Conservation (phyloP, 2,113 vertebrate species). For the Glaucidium brasilianum region DNA sequence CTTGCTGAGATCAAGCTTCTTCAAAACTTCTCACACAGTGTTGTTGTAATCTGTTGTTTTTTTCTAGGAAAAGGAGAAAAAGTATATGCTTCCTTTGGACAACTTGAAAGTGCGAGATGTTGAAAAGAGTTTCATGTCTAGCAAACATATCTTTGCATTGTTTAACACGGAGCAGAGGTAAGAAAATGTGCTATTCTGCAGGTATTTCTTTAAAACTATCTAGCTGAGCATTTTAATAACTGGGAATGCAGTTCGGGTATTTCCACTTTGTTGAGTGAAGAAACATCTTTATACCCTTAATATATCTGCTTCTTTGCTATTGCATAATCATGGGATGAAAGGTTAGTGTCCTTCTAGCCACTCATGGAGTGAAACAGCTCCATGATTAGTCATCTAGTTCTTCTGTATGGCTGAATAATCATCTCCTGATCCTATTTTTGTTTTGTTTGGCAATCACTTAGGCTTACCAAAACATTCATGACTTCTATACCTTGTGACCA, state of each 20-base stretch:
- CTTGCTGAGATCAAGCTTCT: background rate
- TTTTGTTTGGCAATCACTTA: slow-evolving; percentile 43
- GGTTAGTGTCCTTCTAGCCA: background rate
- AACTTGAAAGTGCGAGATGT: slow-evolving; percentile 96
- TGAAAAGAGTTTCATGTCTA: slow-evolving; percentile 98
- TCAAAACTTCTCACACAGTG: background rate
- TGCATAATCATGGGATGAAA: background rate
- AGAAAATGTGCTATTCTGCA: slow-evolving; percentile 65
- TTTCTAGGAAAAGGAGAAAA: slow-evolving; percentile 91
- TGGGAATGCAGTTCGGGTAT: background rate
- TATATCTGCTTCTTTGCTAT: background rate
- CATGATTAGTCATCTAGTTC: slow-evolving; percentile 3
- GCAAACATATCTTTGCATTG: slow-evolving; percentile 93
- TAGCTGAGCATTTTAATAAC: background rate
- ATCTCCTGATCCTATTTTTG: slow-evolving; percentile 28
- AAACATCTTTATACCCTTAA: background rate
- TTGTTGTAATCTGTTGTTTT: background rate
- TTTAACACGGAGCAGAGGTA: slow-evolving; percentile 98
- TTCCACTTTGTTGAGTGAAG: background rate
- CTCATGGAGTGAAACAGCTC: background rate
- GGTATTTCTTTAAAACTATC: background rate
- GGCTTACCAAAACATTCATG: slow-evolving; percentile 39
- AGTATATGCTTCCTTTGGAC: slow-evolving; percentile 94
- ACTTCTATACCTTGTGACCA: slow-evolving; percentile 55
- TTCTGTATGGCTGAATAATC: slow-evolving; percentile 30